Conservation (phyloP, 92 coral and sea anemone species). For the Virgularia gustaviana region DNA sequence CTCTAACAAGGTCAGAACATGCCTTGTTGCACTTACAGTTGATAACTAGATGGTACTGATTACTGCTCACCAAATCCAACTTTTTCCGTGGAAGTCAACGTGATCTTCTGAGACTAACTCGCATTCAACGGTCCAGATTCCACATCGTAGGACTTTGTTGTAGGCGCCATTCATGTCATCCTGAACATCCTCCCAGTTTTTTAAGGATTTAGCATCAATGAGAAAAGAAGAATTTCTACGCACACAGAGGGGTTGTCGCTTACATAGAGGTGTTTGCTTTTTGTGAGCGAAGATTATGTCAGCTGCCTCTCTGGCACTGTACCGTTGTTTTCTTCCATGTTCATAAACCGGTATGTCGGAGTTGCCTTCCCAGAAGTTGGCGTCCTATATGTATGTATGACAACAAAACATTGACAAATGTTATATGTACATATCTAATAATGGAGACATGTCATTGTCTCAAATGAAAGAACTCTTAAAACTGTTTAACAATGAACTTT, state of each 20-base stretch:
- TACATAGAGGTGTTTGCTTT: no score
- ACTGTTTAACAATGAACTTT: no score
- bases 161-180: constrained; percentile 61
- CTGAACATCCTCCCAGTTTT: constrained; percentile 49
- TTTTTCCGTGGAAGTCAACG: constrained; percentile 4
- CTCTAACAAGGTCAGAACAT: constrained; percentile 29
- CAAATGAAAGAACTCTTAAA: no score
- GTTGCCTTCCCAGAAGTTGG: no score
- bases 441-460: no score
- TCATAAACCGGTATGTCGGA: no score
- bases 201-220: constrained; percentile 23
- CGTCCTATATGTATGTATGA: no score
- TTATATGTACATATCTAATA: no score
- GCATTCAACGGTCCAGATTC: constrained; percentile 47
- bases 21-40: constrained; percentile 28
- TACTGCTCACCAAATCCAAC: constrained; percentile 7
- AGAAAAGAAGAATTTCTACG: constrained; percentile 41
- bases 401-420: constrained; percentile 14
- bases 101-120: not conserved
- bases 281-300: no score
- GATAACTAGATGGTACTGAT: constrained; percentile 29
- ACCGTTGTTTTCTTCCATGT: not conserved
- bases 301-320: constrained; percentile 12
- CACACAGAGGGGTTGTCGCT: constrained; percentile 49
- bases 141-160: no score